A percentile compares a stretch with the other conserved stretches of the same genome.
These are phyloP conservation scores for Sterna hirundo DNA, from an alignment of 2,113 vertebrate genomes.

Conservation along the genomic window DNA sequence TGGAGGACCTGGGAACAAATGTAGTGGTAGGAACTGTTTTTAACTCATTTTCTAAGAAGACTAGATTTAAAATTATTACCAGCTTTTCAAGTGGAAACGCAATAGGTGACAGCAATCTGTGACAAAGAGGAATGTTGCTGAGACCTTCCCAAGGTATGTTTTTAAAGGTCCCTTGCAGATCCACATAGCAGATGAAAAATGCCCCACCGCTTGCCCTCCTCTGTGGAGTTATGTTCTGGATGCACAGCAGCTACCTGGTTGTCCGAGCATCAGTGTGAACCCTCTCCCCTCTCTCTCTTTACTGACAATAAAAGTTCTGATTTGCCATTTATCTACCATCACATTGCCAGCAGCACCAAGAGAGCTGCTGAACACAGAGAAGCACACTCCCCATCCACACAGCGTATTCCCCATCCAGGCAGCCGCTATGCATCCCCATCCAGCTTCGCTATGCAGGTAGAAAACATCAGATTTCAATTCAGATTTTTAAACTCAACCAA, in stretches of 20 bases:
- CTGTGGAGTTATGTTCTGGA: background rate
- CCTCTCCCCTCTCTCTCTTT: background rate
- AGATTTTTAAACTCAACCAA: background rate
- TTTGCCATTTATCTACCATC: background rate
- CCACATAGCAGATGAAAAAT: background rate
- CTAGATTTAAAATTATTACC: background rate
- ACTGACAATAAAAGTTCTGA: background rate
- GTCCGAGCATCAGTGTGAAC: background rate
- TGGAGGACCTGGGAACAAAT: background rate
- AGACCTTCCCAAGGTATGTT: background rate
- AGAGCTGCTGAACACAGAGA: background rate
- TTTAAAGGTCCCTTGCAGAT: background rate
- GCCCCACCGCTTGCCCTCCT: rapidly evolving
- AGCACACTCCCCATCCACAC: background rate
- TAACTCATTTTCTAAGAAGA: background rate
- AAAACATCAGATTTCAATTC: background rate
- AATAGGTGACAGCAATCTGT: background rate
- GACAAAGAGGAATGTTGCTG: background rate
- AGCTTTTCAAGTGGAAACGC: background rate
- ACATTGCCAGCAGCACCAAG: background rate
- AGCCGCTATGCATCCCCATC: too few species aligned
- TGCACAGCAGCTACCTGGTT: background rate
- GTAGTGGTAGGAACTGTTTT: background rate
- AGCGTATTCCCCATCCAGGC: background rate
- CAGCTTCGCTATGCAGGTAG: background rate